These are phyloP conservation scores for Eurosta solidaginis DNA, from an alignment of 1,140 invertebrate species.

Conservation along the genomic window DNA sequence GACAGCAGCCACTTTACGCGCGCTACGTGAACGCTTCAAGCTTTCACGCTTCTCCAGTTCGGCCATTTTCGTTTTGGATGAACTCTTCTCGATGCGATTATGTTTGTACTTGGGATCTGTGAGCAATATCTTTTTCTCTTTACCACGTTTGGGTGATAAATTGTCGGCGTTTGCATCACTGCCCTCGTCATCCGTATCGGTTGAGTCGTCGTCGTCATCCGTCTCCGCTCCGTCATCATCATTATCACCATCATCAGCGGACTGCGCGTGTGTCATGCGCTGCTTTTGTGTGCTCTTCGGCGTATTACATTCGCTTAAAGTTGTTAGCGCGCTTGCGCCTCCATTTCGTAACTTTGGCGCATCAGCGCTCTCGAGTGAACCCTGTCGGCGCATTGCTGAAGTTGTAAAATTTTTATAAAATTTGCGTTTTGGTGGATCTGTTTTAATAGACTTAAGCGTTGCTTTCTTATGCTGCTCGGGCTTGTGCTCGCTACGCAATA, in stretches of 20 bases:
- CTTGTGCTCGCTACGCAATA: conserved; percentile 11
- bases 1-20: conserved; percentile 32
- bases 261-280: not conserved
- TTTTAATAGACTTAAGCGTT: conserved; percentile 35
- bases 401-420: conserved; percentile 35
- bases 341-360: not conserved
- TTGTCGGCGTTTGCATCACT: conserved; percentile 19
- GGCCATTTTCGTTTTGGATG: conserved; percentile 43
- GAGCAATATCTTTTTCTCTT: conserved; percentile 44
- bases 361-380: conserved; percentile 1
- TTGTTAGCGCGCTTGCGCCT: not conserved
- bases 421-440: conserved; percentile 30
- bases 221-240: conserved; percentile 8
- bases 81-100: conserved; percentile 48
- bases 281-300: conserved; percentile 18
- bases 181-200: conserved; percentile 32
- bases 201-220: conserved; percentile 33
- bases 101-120: conserved; percentile 46
- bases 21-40: conserved; percentile 39
- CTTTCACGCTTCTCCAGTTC: conserved; percentile 37
- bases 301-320: not conserved
- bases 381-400: not conserved
- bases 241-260: conserved; percentile 19
- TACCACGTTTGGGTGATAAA: conserved; percentile 26
- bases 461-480: conserved; percentile 26